phyloP scores from a whole-genome alignment of 2,797 vertebrate genomes.

The Siniperca scherzeri region DNA sequence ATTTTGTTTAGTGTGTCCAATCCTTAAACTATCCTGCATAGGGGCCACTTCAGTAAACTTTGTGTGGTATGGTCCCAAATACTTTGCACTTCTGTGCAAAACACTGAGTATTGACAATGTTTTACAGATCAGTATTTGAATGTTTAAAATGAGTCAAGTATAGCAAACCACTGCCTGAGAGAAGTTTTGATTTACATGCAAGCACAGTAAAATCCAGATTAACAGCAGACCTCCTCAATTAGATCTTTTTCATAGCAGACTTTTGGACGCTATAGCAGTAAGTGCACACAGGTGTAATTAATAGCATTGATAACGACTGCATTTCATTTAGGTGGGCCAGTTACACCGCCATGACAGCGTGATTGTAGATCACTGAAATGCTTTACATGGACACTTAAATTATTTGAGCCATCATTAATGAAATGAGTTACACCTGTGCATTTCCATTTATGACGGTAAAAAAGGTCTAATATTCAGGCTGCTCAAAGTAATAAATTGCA shows the following conservation, averaged over 20 bases:
- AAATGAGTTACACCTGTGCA: not conserved
- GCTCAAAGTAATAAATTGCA: conserved; percentile 10
- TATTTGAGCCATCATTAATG: not conserved
- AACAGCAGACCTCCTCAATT: not conserved
- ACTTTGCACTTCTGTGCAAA: not conserved
- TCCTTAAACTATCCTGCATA: not conserved
- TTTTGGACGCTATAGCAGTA: not conserved
- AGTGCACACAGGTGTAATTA: not conserved
- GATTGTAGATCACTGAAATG: not conserved
- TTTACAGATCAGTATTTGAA: not conserved
- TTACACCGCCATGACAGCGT: not conserved
- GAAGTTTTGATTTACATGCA: conserved; percentile 4
- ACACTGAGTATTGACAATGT: not conserved
- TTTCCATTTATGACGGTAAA: not conserved
- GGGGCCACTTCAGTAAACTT: not conserved
- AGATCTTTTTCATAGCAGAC: not conserved
- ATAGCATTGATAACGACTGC: not conserved
- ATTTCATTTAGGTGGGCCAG: not conserved
- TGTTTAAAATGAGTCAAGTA: not conserved
- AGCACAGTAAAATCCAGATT: not conserved
- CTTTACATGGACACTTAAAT: not conserved
- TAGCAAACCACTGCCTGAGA: not conserved
- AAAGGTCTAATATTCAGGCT: not conserved
- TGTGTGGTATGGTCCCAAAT: not conserved
- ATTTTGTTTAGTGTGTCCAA: not conserved